Base-by-base conservation (phyloP, 2,888 invertebrate genomes). In the Meloe dianella region DNA sequence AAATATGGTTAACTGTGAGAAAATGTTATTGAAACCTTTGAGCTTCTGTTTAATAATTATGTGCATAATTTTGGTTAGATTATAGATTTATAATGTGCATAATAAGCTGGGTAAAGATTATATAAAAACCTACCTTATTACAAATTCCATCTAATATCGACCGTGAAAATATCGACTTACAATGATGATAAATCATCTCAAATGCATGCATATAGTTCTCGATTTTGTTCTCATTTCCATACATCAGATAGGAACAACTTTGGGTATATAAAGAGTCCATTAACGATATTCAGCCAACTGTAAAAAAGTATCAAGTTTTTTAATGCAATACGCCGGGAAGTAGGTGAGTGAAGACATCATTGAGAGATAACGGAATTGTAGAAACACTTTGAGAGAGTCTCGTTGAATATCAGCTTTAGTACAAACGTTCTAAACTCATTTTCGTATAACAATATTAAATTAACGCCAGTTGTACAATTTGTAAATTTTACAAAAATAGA, bases 231-330 rank as follows among this genome's bases (percentile, higher is more conserved):
- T 74, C 71, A 76, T 76, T 75, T 77, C 73, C 78, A 75, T 78
- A 75, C 71, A 73, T 74, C 73, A 74, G 71, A 69, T 69, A 69
- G 71, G 67, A 70, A 73, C 72, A 70, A 69, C 70, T 63, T 65
- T 71, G 71, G 70, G 73, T 74, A 73, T 76, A 80, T 80, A 81
- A 81, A 79, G 81, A 81, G 79, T 81, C 82, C 83, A 83, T 83
- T 83, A 83, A 80, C 78, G 79, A 78, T 81, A 81, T 79, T 78
- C 82, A 82, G 76, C 80, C 78, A 78, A 80, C 79, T 79, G 81
- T 81, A 79, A 82, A 83, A 47, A 82, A 83, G 82, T 82, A 82
- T 82, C 82, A 80, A 80, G 81, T 82, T 82, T 81, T 47, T 81
- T 80, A 80, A 80, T 79, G 80, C 77, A 77, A 69, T 77, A 75